phyloP scores from a whole-genome alignment of 2,113 vertebrate species.

The Poicephalus meyeri region DNA sequence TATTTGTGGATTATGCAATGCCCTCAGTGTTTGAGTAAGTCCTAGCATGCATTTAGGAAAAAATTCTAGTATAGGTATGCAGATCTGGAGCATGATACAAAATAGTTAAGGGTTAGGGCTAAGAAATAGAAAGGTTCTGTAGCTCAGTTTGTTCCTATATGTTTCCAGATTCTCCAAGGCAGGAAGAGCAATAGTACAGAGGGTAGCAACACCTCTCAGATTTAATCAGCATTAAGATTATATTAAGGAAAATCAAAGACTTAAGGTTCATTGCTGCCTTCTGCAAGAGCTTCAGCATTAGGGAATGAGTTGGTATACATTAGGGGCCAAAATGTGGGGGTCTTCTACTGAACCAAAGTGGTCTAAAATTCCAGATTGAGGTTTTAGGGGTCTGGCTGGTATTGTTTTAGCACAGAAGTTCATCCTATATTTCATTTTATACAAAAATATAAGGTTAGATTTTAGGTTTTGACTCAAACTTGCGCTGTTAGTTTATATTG shows the following conservation, averaged over 20 bases:
- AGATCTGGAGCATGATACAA: background rate
- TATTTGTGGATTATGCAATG: background rate
- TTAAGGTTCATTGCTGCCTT: background rate
- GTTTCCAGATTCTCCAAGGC: background rate
- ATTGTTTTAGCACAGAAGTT: background rate
- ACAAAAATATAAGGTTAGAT: background rate
- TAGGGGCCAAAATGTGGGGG: background rate
- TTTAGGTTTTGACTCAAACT: background rate
- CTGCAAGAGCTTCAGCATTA: background rate
- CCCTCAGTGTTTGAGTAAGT: background rate
- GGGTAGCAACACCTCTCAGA: background rate
- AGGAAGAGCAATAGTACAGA: background rate
- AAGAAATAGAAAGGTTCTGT: background rate
- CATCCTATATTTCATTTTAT: background rate
- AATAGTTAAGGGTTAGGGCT: background rate
- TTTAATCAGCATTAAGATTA: background rate
- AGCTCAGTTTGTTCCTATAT: background rate
- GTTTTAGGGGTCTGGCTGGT: background rate
- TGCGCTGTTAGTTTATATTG: background rate
- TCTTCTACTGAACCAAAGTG: background rate
- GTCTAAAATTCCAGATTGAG: background rate
- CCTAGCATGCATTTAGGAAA: background rate
- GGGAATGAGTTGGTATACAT: background rate
- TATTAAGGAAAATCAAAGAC: background rate
- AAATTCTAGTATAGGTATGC: background rate